Evolutionary conservation across 2,113 vertebrate genomes (phyloP).

Genomic region (Alectura lathami): DNA sequence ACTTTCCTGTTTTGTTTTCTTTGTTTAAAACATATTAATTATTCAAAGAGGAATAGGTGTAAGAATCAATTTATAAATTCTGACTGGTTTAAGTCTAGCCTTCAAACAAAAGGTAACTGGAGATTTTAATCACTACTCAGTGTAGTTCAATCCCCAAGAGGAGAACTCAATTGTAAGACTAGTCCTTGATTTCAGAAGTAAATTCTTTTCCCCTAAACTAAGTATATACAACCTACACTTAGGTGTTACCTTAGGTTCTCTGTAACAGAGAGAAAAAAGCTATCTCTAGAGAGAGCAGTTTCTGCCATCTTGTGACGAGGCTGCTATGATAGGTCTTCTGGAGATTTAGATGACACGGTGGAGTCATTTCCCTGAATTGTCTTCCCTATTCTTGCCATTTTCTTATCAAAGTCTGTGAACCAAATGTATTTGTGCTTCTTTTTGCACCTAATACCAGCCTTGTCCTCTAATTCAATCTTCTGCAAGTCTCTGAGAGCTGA

Average conservation of each 20-base stretch:
- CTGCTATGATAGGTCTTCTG: not conserved
- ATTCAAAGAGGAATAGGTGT: not conserved
- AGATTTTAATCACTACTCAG: not conserved
- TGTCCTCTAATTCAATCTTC: fast-evolving
- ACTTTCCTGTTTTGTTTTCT: not conserved
- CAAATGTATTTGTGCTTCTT: not conserved
- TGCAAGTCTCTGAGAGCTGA: not conserved
- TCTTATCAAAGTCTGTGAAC: not conserved
- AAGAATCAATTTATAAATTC: not conserved
- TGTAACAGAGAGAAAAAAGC: not conserved
- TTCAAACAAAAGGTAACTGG: not conserved
- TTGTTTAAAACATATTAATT: not conserved
- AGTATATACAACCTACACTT: not conserved
- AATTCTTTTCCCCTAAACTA: not conserved
- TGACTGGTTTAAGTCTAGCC: not conserved
- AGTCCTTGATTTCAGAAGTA: not conserved
- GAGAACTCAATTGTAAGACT: not conserved
- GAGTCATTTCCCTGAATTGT: not conserved
- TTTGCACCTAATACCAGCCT: not conserved
- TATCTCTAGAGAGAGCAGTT: not conserved
- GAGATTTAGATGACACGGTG: not conserved
- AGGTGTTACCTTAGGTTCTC: not conserved
- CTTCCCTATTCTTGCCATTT: fast-evolving
- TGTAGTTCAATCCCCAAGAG: not conserved
- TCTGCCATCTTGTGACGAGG: not conserved